Base-by-base conservation (phyloP, 2,797 vertebrate genomes). In the Strix occidentalis region DNA sequence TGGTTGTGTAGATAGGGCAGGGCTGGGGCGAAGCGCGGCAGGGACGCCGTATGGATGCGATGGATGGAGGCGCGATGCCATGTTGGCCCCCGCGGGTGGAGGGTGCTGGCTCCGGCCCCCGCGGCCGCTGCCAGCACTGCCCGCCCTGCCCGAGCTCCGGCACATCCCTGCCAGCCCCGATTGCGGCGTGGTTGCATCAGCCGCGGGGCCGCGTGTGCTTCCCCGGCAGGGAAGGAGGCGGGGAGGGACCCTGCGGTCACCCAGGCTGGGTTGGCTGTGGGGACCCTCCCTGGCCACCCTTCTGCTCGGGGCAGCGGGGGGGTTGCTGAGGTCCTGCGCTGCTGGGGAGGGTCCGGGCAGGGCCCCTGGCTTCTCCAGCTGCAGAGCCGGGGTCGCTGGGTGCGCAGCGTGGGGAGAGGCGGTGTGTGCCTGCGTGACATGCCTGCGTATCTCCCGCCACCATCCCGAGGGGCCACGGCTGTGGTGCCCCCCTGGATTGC, bases 141-240 rank as follows among this genome's bases (percentile, higher is more conserved):
- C 53, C 5, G 15, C 23, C 41, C 93, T 58, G 91, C 29, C 61
- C 4, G 10, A 72, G 90, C 80, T 76, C 66, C 18, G 2, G 48
- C 7, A 1, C 45, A 8, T 65, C 65, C 70, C 79, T 39, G 79
- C 80, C 63, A 41, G 65, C 65, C 24, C 33, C 14, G 2, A 5
- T 91, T 96, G 95, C 84, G 0, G 20, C 0, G 6, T 1, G 35
- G 82, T 96, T 97, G 94, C 96, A 96, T 96, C 95, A 96, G 94
- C 96, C 82, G 0, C 6, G 3, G 53, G 68, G 68, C 61, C 4
- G 0, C 35, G 5, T 1, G 26, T 63, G 89, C 51, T 79, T 43
- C 83, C 53, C 83, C 5, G 2, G 46, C 91, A 85, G 58, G 88
- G 93, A 90, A 94, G 94, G 66, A 87, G 93, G 89, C 4, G 33